Percentiles rank a stretch among this genome's conserved stretches.
These are phyloP conservation scores for Hirudo medicinalis DNA, from an alignment of 1,140 invertebrate species.

Conservation along the genomic window DNA sequence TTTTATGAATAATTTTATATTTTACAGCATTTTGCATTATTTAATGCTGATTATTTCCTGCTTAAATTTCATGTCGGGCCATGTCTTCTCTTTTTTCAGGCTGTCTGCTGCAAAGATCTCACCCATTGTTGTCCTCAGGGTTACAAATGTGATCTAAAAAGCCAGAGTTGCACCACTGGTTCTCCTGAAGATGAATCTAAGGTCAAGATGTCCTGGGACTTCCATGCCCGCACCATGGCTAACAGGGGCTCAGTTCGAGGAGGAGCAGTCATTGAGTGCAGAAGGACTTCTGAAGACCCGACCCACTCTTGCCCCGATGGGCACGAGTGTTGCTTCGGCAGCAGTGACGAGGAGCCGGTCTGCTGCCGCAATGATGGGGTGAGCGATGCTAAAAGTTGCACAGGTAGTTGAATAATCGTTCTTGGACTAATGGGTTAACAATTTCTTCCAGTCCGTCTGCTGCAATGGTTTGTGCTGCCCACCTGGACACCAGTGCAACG, in stretches of 20 bases:
- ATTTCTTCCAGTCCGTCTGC: neutral
- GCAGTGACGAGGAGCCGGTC: neutral
- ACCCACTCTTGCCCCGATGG: neutral
- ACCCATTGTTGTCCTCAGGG: constrained; percentile 22
- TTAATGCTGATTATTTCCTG: neutral
- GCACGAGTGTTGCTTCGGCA: neutral
- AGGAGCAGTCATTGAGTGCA: neutral
- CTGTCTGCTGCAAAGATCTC: constrained; percentile 24
- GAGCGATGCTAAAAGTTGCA: too few species aligned
- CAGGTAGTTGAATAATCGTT: too few species aligned
- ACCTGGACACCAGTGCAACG: neutral
- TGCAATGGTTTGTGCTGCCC: constrained; percentile 5
- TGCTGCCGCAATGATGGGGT: neutral
- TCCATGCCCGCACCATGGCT: neutral
- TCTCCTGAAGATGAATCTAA: neutral
- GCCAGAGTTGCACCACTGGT: neutral
- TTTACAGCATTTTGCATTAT: neutral
- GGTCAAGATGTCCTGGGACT: neutral
- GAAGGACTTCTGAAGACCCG: neutral
- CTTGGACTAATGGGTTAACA: too few species aligned
- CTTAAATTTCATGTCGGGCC: too few species aligned
- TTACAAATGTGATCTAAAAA: constrained; percentile 10
- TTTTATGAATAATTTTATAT: neutral
- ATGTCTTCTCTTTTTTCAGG: constrained; percentile 22
- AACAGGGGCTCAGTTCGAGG: neutral